These are phyloP conservation scores for Drosophila limbata DNA, from an alignment of 2,888 invertebrate genomes.

Conservation along the genomic window DNA sequence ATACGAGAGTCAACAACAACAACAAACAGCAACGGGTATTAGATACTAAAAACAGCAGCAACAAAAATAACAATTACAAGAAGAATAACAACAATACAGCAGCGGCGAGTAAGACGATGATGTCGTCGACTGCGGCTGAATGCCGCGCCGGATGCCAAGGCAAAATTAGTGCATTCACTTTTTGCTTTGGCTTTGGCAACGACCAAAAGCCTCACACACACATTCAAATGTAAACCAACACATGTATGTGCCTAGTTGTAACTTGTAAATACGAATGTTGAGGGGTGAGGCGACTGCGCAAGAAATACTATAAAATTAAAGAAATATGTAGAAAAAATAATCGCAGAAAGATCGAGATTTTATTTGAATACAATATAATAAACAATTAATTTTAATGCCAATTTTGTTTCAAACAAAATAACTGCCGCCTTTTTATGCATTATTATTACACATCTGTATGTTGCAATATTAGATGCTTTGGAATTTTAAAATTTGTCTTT, in stretches of 20 bases:
- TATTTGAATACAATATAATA: neutral
- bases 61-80: conserved; percentile 20
- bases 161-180: conserved; percentile 84
- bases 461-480: conserved; percentile 3
- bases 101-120: conserved; percentile 42
- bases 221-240: conserved; percentile 9
- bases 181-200: conserved; percentile 69
- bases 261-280: conserved; percentile 63
- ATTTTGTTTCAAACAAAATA: neutral
- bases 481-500: conserved; percentile 1
- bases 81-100: conserved; percentile 29
- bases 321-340: conserved; percentile 49
- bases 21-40: conserved; percentile 49
- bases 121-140: conserved; percentile 62
- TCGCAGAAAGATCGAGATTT: conserved; percentile 3
- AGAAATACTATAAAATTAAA: conserved; percentile 45
- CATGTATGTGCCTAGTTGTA: conserved; percentile 9
- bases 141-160: conserved; percentile 83
- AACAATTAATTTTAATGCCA: neutral
- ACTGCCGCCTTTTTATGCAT: neutral
- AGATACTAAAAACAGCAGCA: conserved; percentile 49
- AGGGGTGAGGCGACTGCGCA: conserved; percentile 38
- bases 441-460: neutral
- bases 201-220: conserved; percentile 39
- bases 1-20: conserved; percentile 29